Evolutionary conservation across 1,140 invertebrate genomes (phyloP), one percentile per base, ranked within the genome.

Genomic region (Trypoxylus dichotomus): DNA sequence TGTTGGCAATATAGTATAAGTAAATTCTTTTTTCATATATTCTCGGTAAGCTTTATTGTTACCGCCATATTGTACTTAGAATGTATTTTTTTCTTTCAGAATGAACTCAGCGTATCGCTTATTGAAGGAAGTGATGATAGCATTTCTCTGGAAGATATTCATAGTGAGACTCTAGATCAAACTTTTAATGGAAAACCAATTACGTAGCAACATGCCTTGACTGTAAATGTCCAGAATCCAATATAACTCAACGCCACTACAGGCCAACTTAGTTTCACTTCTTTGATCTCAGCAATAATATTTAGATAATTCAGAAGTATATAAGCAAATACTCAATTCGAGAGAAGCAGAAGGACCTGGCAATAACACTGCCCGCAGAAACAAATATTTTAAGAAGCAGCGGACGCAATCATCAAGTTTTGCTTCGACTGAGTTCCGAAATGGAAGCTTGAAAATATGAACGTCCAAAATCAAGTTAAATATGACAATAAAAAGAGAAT

Each of bases 401-500:
- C 11, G 13, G 13, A 68, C 21, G 11, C 21, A 68, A 27, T 13
- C 60, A 68, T n/a, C 1, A 54, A 54, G 19, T 29, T 76, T 25
- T 32, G 74, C 11, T 76, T 29, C 25, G 43, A 76, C 19, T 47
- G 42, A 54, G 19, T 27, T 19, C 13, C 10, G 6, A 10, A 68
- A 68, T 0, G 11, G 11, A 68, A 68, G 19, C 13, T 68, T 29
- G 27, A 24, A 68, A 68, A 15, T 74, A 37, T 42, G 41, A 37
- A 41, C 72, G 72, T 43, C 72, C 72, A 74, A 68, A 68, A 29
- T 37, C 72, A 68, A 77, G 79, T 81, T 83, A 82, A 79, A 81
- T 79, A 81, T 81, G 83, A 84, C 83, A 84, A 84, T 84, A 84
- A 84, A 81, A 77, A 78, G 75, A 83, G 83, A 83, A 84, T 84